Conservation (phyloP, 2,113 vertebrate species). For the Notothenia coriiceps region DNA sequence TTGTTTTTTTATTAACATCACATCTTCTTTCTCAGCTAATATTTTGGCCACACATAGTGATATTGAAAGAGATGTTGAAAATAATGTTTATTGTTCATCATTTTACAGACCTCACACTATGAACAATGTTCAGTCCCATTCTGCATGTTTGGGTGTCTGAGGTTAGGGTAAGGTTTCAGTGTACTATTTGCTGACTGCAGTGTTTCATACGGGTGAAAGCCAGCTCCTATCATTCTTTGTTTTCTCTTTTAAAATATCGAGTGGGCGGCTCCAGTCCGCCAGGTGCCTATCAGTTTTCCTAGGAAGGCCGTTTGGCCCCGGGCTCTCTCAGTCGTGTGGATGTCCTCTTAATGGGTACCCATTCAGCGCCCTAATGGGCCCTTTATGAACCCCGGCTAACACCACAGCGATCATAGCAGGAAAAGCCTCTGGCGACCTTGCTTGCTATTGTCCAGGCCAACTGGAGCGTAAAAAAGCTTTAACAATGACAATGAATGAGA, state of each 20-base stretch:
- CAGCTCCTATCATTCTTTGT: constrained; percentile 30
- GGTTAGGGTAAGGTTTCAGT: constrained; percentile 6
- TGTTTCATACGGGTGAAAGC: background rate
- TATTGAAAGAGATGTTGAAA: background rate
- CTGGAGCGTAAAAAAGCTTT: constrained; percentile 78
- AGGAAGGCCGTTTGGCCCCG: constrained; percentile 47
- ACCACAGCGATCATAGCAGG: constrained; percentile 69
- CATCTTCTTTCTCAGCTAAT: background rate
- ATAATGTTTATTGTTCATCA: background rate
- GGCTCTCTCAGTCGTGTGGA: constrained; percentile 70
- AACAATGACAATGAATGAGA: constrained; percentile 65
- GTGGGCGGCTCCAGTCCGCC: constrained; percentile 32
- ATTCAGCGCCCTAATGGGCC: constrained; percentile 78
- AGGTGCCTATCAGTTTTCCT: constrained; percentile 57
- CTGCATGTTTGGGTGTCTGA: background rate
- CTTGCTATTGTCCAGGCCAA: constrained; percentile 75
- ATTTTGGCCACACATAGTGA: background rate
- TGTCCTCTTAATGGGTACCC: constrained; percentile 77
- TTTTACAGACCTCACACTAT: background rate
- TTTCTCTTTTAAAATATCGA: background rate
- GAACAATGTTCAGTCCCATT: background rate
- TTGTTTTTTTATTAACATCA: background rate
- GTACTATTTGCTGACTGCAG: background rate
- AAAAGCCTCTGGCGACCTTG: constrained; percentile 72
- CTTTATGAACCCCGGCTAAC: constrained; percentile 74